Percentiles rank a stretch among this genome's conserved stretches.
Evolutionary conservation across 2,888 invertebrate genomes (phyloP).

Genomic region (Agrochola lota): DNA sequence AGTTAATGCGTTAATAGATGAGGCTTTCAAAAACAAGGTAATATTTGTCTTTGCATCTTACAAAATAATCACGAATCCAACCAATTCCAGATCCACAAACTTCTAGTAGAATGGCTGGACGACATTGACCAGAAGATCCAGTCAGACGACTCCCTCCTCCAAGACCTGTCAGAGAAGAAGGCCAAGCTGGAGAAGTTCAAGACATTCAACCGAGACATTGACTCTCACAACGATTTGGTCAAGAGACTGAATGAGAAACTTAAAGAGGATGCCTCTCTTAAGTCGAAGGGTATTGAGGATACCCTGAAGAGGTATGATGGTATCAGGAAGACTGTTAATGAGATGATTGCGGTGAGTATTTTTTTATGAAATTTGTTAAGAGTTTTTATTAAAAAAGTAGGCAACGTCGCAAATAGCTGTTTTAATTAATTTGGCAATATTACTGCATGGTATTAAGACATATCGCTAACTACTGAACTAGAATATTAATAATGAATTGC

Average conservation of each 20-base stretch:
- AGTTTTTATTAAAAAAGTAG: too few relatives aligned
- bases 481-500: too few relatives aligned
- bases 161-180: conserved; percentile 97
- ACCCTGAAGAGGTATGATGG: conserved; percentile 93
- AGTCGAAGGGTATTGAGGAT: conserved; percentile 92
- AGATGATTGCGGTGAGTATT: conserved; percentile 91
- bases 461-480: too few relatives aligned
- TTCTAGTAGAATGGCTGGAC: conserved; percentile 96
- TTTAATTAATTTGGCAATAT: too few relatives aligned
- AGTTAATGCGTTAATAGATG: not conserved
- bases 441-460: too few relatives aligned
- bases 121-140: conserved; percentile 96
- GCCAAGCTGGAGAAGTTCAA: conserved; percentile 97
- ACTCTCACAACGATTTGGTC: conserved; percentile 94
- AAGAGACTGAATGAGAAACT: conserved; percentile 94
- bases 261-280: conserved; percentile 92
- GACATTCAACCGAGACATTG: conserved; percentile 95
- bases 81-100: conserved; percentile 91
- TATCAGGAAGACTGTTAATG: conserved; percentile 92
- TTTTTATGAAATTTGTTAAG: not conserved
- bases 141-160: conserved; percentile 93
- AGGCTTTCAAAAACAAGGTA: too few relatives aligned
- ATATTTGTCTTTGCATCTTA: not conserved
- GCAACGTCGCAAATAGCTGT: too few relatives aligned
- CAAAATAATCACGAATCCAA: not conserved